These are phyloP conservation scores for Malacoctenus gilli DNA, from an alignment of 2,797 vertebrate genomes.

Conservation along the genomic window DNA sequence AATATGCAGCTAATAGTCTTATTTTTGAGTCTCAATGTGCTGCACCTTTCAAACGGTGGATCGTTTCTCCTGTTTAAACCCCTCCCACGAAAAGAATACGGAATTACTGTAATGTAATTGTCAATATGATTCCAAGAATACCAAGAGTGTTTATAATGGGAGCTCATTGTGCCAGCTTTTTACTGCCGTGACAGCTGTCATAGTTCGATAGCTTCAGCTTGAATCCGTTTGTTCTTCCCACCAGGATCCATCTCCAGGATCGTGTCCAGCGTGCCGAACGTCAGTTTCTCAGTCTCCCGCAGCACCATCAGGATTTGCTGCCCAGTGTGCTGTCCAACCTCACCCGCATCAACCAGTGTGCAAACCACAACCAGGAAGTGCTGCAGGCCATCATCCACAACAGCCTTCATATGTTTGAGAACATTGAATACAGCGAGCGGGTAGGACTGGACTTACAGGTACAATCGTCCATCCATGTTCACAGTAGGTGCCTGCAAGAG, in stretches of 20 bases:
- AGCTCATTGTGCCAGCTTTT: no score
- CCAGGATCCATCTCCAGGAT: slow-evolving; percentile 91
- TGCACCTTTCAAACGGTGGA: no score
- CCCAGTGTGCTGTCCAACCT: slow-evolving; percentile 90
- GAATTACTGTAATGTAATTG: no score
- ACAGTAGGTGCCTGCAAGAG: no score
- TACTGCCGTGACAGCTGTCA: neutral
- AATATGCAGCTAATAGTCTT: no score
- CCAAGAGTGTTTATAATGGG: no score
- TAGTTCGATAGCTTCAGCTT: neutral
- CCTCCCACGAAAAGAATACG: no score
- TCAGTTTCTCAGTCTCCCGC: slow-evolving; percentile 89
- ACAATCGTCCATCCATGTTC: neutral
- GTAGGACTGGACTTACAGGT: slow-evolving; percentile 73
- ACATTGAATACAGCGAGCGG: slow-evolving; percentile 93
- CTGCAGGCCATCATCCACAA: slow-evolving; percentile 92
- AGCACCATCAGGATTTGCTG: slow-evolving; percentile 88
- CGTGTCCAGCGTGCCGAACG: slow-evolving; percentile 93
- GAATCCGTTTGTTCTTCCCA: slow-evolving; percentile 17
- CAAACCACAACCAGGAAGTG: slow-evolving; percentile 94
- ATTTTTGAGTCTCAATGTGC: no score
- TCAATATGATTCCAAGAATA: no score
- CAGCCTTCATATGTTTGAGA: slow-evolving; percentile 97
- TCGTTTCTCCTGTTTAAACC: no score
- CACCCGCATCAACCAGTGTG: slow-evolving; percentile 87